Evolutionary conservation across 53 echinoderm and acorn worm genomes (phyloP).

Genomic region (Holothuria scabra): DNA sequence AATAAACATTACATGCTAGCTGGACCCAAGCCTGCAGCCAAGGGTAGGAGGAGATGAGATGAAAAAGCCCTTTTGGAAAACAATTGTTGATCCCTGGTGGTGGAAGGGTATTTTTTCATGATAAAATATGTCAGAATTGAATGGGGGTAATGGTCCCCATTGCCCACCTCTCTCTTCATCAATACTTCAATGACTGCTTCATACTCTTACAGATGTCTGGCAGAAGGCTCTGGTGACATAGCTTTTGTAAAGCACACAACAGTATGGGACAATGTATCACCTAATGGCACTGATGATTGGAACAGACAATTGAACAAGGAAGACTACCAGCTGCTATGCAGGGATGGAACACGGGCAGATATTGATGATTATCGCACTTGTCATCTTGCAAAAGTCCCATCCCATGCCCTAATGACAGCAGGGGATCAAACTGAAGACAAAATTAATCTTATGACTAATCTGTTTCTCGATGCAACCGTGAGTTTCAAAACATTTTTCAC

Average conservation of each 20-base stretch:
- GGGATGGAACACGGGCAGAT: slow-evolving; percentile 58
- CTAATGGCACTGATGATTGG: slow-evolving; percentile 51
- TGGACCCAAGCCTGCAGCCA: no score
- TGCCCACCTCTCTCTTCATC: no score
- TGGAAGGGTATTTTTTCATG: no score
- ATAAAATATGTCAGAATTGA: no score
- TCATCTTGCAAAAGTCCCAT: slow-evolving; percentile 71
- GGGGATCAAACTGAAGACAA: slow-evolving; percentile 33
- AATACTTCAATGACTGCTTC: no score
- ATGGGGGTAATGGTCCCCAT: no score
- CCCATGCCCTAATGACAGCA: slow-evolving; percentile 82
- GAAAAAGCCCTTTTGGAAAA: no score
- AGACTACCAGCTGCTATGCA: slow-evolving; percentile 79
- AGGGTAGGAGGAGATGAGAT: no score
- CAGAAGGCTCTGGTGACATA: slow-evolving; percentile 78
- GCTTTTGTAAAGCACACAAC: slow-evolving; percentile 87
- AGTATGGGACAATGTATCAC: slow-evolving; percentile 56
- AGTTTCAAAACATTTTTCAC: background rate
- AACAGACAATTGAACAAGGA: slow-evolving; percentile 36
- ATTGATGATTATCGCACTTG: slow-evolving; percentile 47
- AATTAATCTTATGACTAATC: slow-evolving; percentile 32
- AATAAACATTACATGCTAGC: no score
- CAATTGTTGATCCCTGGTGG: no score
- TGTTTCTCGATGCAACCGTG: slow-evolving; percentile 74
- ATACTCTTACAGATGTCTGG: slow-evolving; percentile 69